Evolutionary conservation across 2,113 vertebrate genomes (phyloP), one percentile per base, ranked within the genome.

Genomic region (Oryzias woworae): DNA sequence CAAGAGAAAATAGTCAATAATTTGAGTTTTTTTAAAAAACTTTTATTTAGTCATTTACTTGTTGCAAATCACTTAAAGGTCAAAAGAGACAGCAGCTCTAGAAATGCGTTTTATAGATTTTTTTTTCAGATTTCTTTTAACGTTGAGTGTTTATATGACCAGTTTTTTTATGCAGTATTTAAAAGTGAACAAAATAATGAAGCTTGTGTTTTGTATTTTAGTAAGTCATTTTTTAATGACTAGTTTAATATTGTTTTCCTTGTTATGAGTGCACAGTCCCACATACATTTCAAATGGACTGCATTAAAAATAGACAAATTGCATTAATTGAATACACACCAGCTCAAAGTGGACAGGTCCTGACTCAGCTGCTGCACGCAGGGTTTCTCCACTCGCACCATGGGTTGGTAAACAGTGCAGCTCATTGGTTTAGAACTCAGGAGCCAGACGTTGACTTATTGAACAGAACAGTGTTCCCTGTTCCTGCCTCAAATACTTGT

Each of bases 381-480:
- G 68, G 55, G 12, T 75, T 57, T 73, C 57, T 77, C 66, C 51
- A 26, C 26, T 54, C 55, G 61, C 41, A 45, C 56, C 22, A 3
- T 60, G 15, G 13, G 46, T 66, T 47, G 15, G 72, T 82, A 88
- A 87, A 90, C 88, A 83, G 56, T 46, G 62, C 26, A 53, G 69
- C 71, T 80, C 57, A 78, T 75, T 87, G 81, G 85, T 73, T 46
- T 26, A 62, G 53, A 42, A 42, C 54, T 64, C 69, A 55, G 68
- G 53, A 79, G 75, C 78, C 78, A 89, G 81, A 87, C 82, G 76
- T 81, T 82, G 79, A 75, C 71, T 70, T 76, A 81, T 80, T 87
- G 77, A 87, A 77, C 74, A 75, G 77, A 75, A 64, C 69, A 14
- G 76, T 80, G 82, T 85, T 85, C 80, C 71, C 73, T 14, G 28